Base-by-base conservation (phyloP, 1,140 invertebrate genomes). In the Atta cephalotes region DNA sequence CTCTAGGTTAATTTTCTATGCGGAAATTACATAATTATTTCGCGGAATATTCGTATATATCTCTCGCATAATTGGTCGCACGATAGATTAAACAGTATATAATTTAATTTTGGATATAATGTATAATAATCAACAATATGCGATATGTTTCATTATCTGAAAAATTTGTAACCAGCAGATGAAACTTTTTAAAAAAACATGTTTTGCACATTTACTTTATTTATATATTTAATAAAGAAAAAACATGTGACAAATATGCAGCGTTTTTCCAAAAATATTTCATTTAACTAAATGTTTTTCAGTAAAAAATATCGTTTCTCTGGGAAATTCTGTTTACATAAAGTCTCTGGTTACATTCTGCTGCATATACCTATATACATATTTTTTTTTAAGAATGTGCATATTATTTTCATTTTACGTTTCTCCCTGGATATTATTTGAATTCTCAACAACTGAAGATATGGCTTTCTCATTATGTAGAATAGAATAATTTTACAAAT, bases 1-100 rank as follows among this genome's bases (percentile, higher is more conserved):
- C 70, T 45, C 31, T 76, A 76, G 56, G 35, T 62, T 74, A 84
- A 84, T 84, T 84, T 84, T 84, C 70, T 74, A 82, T 82, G n/a
- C 18, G 14, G 25, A 84, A 76, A 84, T 84, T 62, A 76, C 28
- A 35, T 74, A 62, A 84, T 84, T 76, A 84, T 84, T n/a, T 28
- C 39, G 39, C 14, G 70, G 56, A 62, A 63, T 84, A 84, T 84
- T 76, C 25, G 25, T 51, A 39, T 51, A 28, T 49, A 49, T n/a
- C 53, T 74, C 35, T 45, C 25, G 39, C 39, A 49, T 82, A 82
- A 82, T 82, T 62, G 35, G 18, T 62, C 31, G 25, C 18, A 35
- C 18, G 70, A 84, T 84, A 76, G 35, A 62, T 84, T 84, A 84
- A 84, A 84, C 39, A 18, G 9, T 76, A 62, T 58, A 51, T 45